phyloP scores from a whole-genome alignment of 2,888 invertebrate species.

The Syritta pipiens region DNA sequence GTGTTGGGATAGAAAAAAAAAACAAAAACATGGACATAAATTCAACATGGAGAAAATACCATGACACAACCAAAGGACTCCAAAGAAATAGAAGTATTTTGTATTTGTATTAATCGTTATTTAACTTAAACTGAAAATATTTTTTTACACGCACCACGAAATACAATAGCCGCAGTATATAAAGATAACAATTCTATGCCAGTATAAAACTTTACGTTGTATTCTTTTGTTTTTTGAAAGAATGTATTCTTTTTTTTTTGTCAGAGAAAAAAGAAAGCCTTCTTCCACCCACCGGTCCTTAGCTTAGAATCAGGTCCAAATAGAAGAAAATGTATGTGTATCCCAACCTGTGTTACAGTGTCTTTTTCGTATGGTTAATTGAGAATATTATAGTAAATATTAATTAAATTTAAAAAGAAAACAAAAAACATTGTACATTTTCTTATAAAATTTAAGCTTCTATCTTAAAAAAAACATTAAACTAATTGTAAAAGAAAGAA shows the following conservation, averaged over 20 bases:
- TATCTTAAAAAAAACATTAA: slow-evolving; percentile 52
- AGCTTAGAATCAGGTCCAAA: slow-evolving; percentile 12
- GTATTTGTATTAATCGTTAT: slow-evolving; percentile 42
- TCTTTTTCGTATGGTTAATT: slow-evolving; percentile 69
- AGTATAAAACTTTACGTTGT: slow-evolving; percentile 29
- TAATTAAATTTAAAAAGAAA: slow-evolving; percentile 36
- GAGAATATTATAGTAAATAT: slow-evolving; percentile 36
- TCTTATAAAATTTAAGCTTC: slow-evolving; percentile 63
- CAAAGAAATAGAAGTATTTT: slow-evolving; percentile 62
- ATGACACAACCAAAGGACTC: slow-evolving; percentile 34
- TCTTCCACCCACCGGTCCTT: slow-evolving; percentile 66
- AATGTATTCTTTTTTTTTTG: slow-evolving; percentile 12
- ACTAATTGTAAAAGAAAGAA: slow-evolving; percentile 41
- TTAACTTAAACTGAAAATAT: slow-evolving; percentile 12
- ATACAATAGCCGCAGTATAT: slow-evolving; percentile 43
- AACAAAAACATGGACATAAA: slow-evolving; percentile 6
- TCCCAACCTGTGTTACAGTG: slow-evolving; percentile 69
- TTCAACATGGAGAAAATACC: too few species aligned
- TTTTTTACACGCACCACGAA: slow-evolving; percentile 21
- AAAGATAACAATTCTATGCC: slow-evolving; percentile 2
- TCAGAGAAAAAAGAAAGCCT: too few species aligned
- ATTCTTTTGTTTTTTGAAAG: too few species aligned
- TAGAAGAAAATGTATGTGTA: neutral
- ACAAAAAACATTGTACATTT: slow-evolving; percentile 54
- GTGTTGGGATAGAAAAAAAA: slow-evolving; percentile 39